Percentiles rank a stretch among this genome's conserved stretches.
These are phyloP conservation scores for Coluber constrictor DNA, from an alignment of 2,797 vertebrate species.

Conservation along the genomic window DNA sequence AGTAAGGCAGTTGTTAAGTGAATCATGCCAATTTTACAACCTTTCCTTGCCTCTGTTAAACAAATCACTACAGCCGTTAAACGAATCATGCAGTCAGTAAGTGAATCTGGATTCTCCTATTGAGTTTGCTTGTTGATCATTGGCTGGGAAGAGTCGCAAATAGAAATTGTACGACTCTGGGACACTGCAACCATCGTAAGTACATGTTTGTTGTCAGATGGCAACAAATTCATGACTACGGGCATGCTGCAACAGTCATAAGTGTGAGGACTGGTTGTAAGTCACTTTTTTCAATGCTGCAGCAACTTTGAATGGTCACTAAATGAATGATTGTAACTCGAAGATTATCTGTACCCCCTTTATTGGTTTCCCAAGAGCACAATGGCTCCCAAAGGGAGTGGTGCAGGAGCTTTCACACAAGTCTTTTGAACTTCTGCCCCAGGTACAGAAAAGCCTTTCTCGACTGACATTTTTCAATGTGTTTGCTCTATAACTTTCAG, in stretches of 20 bases:
- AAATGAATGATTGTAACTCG: too few relatives aligned
- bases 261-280: not conserved
- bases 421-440: not conserved
- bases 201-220: not conserved
- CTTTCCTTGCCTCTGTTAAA: not conserved
- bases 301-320: too few relatives aligned
- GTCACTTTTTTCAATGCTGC: too few relatives aligned
- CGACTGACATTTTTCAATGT: not conserved
- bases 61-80: not conserved
- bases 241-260: not conserved
- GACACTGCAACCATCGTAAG: not conserved
- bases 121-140: not conserved
- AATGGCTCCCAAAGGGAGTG: not conserved
- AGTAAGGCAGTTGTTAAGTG: not conserved
- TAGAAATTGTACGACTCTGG: not conserved
- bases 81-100: not conserved
- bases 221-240: not conserved
- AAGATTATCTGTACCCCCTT: not conserved
- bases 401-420: not conserved
- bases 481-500: not conserved
- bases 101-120: not conserved
- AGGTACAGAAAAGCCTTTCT: not conserved
- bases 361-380: not conserved
- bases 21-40: not conserved
- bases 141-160: not conserved